Conservation (phyloP, 2,888 invertebrate genomes). For the Archaeoteleia sp. region DNA sequence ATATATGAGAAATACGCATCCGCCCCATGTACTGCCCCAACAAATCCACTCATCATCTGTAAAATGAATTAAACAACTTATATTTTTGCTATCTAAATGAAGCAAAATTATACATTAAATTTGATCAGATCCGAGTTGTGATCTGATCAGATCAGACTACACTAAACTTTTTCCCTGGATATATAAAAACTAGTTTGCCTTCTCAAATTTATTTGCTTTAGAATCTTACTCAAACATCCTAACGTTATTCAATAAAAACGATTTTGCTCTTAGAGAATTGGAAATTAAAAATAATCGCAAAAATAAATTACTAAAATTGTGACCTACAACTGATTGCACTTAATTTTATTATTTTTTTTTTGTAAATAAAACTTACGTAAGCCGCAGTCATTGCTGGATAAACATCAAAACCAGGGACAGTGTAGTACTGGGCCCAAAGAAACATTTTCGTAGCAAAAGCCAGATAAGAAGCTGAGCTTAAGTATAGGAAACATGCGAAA, state of each 20-base stretch:
- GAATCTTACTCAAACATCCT: no score
- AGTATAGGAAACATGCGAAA: slow-evolving; percentile 85
- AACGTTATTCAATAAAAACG: no score
- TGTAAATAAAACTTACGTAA: slow-evolving; percentile 81
- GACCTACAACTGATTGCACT: no score
- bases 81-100: background rate
- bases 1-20: slow-evolving; percentile 87
- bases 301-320: no score
- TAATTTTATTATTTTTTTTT: background rate
- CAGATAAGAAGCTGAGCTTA: slow-evolving; percentile 87
- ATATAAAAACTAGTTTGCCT: no score
- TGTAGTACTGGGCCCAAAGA: slow-evolving; percentile 84
- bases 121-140: background rate
- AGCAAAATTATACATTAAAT: background rate
- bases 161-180: no score
- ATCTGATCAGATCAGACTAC: no score
- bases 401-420: slow-evolving; percentile 85
- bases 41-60: slow-evolving; percentile 86
- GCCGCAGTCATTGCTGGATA: slow-evolving; percentile 93
- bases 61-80: slow-evolving; percentile 75
- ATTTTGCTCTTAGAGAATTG: no score
- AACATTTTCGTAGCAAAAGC: slow-evolving; percentile 86
- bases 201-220: no score
- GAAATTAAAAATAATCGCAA: no score
- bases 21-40: slow-evolving; percentile 85